Percentiles rank a stretch among this genome's conserved stretches.
phyloP scores from a whole-genome alignment of 2,888 invertebrate species.

The Macrosoma leucophasiata region DNA sequence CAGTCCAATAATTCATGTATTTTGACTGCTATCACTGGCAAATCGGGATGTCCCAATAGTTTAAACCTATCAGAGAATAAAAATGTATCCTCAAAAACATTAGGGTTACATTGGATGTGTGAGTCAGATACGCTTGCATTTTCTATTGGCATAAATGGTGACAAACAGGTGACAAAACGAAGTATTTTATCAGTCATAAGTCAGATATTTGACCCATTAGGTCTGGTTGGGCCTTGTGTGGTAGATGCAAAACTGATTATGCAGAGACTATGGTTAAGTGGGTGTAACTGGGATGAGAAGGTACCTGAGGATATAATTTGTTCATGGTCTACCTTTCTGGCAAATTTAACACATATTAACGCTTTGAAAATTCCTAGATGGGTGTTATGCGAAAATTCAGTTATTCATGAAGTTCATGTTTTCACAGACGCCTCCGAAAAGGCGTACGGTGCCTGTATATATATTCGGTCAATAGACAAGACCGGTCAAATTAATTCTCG shows the following conservation, averaged over 20 bases:
- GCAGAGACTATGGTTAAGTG: conserved; percentile 18
- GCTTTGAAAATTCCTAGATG: too few relatives aligned
- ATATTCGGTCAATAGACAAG: too few relatives aligned
- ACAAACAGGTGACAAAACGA: conserved; percentile 29
- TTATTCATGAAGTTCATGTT: conserved; percentile 27
- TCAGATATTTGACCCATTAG: conserved; percentile 24
- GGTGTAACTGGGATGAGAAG: conserved; percentile 12
- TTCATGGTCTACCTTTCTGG: neutral
- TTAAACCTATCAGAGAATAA: conserved; percentile 5
- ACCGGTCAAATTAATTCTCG: too few relatives aligned
- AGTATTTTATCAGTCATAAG: conserved; percentile 18
- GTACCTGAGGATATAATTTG: neutral
- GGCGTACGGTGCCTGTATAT: conserved; percentile 28
- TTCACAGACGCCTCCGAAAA: conserved; percentile 29
- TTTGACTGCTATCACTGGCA: too few relatives aligned
- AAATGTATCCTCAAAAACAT: conserved; percentile 20
- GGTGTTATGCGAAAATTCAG: too few relatives aligned
- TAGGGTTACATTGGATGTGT: conserved; percentile 26
- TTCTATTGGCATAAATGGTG: too few relatives aligned
- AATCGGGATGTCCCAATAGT: too few relatives aligned
- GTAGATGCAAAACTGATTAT: conserved; percentile 20
- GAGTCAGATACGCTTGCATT: too few relatives aligned
- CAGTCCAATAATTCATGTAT: conserved; percentile 22
- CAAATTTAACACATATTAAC: neutral
- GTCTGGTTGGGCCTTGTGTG: conserved; percentile 18